Base-by-base conservation (phyloP, 2,888 invertebrate species). In the Pristionchus arcanus region DNA sequence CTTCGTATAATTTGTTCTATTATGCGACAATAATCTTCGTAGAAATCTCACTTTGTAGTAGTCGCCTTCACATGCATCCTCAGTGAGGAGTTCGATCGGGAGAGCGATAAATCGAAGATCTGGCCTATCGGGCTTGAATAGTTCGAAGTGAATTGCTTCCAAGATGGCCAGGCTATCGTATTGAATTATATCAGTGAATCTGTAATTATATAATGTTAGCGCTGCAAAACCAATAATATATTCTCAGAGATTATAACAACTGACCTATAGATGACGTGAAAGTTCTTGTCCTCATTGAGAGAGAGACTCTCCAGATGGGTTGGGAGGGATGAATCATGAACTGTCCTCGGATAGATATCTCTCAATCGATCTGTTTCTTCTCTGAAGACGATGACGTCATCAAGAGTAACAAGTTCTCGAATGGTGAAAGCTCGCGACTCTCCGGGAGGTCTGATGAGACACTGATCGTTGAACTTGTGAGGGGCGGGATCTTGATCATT, bases 141-240 rank as follows among this genome's bases (percentile, higher is more conserved):
- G 7, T 59, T 85, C 84, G 84, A 85, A 85, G 59, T 85, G 84
- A 34, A 85, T 49, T 2, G 84, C 84, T 21, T 85, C 84, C 15
- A 85, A 31, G 15, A 85, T 31, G 2, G 53, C 59, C 31, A 59
- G 16, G 0, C 28, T 53, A n/a, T 53, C 31, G n/a, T 59, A 19
- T 53, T 55, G 59, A 34, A 25, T 28, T 4, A 83, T 19, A 7
- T 83, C 83, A 13, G 55, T 53, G 53, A 19, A 83, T 83, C 83
- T 49, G 83, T 0, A 83, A 25, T 28, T 19, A 13, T 3, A 28
- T 63, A 7, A n/a, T 1, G 21, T 11, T 11, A n/a, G 42, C 13
- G 42, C 11, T 49, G 3, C 42, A 49, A 3, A 49, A 49, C 42
- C 42, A 49, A 49, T 49, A 0, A 49, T 49, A 9, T 49, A 11